A percentile compares a stretch with the other conserved stretches of the same genome.
Conservation (phyloP, 2,797 vertebrate genomes). For the Gobionotothen gibberifrons region DNA sequence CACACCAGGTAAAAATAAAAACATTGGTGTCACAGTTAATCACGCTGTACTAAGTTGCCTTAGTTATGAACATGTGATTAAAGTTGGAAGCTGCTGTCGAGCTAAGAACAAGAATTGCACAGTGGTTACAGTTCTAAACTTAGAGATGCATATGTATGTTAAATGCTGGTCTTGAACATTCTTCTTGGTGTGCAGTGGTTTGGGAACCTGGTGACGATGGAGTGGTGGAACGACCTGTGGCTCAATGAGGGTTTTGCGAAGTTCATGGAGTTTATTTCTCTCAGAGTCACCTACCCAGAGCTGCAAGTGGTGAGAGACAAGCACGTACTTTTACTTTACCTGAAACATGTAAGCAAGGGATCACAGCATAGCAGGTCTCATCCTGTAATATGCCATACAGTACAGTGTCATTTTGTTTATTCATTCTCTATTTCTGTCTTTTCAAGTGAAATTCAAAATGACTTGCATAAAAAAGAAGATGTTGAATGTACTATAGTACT, state of each 20-base stretch:
- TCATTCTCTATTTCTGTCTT: neutral
- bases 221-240: slow-evolving; percentile 98
- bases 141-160: neutral
- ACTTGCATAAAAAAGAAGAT: no score
- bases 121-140: neutral
- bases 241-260: slow-evolving; percentile 96
- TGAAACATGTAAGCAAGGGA: neutral
- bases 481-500: neutral
- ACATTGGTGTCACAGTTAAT: neutral
- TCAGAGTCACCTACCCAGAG: slow-evolving; percentile 90
- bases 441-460: neutral
- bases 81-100: neutral
- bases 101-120: neutral
- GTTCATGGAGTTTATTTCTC: slow-evolving; percentile 94
- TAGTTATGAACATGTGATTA: neutral
- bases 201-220: slow-evolving; percentile 96
- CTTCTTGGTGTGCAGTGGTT: slow-evolving; percentile 88
- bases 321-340: neutral
- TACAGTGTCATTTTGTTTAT: neutral
- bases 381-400: neutral
- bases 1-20: slow-evolving; percentile 87
- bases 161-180: neutral
- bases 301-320: slow-evolving; percentile 88
- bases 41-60: no score
- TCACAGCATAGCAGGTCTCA: neutral